These are phyloP conservation scores for Epizoanthus scotinus DNA, from an alignment of 92 coral and sea anemone genomes.

Conservation along the genomic window DNA sequence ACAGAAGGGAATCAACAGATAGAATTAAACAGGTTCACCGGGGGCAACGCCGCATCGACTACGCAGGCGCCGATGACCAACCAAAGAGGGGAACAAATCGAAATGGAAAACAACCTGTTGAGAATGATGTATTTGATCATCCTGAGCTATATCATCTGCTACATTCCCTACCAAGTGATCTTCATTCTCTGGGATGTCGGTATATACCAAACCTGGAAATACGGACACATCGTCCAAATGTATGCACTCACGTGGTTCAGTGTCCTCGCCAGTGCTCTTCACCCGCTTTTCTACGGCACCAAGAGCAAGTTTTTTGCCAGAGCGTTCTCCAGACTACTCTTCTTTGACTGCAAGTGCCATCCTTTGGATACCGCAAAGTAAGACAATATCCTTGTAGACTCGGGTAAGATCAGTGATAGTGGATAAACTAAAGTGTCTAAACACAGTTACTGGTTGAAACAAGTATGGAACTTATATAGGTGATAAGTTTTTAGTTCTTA, in stretches of 20 bases:
- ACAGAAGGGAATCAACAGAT: background rate
- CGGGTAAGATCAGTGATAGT: too few relatives aligned
- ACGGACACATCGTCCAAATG: background rate
- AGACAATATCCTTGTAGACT: too few relatives aligned
- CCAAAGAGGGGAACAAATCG: background rate
- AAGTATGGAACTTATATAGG: too few relatives aligned
- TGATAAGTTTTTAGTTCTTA: too few relatives aligned
- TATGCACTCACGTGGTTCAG: background rate
- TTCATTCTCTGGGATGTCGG: slow-evolving; percentile 2
- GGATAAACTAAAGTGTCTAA: too few relatives aligned
- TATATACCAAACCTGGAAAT: background rate
- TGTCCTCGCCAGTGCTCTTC: slow-evolving; percentile 55
- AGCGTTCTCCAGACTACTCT: slow-evolving; percentile 43
- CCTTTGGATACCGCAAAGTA: too few relatives aligned
- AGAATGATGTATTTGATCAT: slow-evolving; percentile 45
- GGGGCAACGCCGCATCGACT: background rate
- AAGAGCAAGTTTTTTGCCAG: slow-evolving; percentile 58
- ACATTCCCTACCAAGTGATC: slow-evolving; percentile 42
- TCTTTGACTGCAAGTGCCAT: slow-evolving; percentile 17
- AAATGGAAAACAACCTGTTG: slow-evolving; percentile 50
- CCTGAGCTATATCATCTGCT: slow-evolving; percentile 38
- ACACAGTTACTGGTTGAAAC: too few relatives aligned
- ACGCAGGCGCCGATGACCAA: background rate
- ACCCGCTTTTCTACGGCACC: slow-evolving; percentile 56
- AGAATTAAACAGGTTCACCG: background rate